phyloP scores from a whole-genome alignment of 2,797 vertebrate genomes.

The Podarcis lilfordi region DNA sequence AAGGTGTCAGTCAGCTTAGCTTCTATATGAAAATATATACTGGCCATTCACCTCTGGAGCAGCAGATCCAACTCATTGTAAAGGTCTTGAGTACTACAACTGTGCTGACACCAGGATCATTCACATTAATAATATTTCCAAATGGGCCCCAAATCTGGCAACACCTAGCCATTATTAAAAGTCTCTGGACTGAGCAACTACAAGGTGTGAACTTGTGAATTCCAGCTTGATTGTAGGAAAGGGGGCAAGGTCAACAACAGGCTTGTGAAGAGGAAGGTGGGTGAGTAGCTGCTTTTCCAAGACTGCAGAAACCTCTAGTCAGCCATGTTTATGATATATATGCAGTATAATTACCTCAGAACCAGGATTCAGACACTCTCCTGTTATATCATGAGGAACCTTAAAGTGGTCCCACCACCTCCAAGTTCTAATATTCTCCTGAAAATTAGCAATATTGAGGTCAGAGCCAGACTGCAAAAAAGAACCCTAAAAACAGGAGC shows the following conservation, averaged over 20 bases:
- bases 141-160: conserved; percentile 8
- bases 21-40: fast-evolving
- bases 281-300: not conserved
- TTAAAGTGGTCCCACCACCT: not conserved
- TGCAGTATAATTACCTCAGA: not conserved
- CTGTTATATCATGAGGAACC: not conserved
- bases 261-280: not conserved
- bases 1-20: not conserved
- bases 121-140: conserved; percentile 1
- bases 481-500: not conserved
- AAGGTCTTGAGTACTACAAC: not conserved
- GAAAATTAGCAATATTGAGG: not conserved
- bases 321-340: not conserved
- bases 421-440: not conserved
- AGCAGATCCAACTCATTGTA: not conserved
- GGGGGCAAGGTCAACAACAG: not conserved
- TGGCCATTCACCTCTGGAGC: not conserved
- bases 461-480: not conserved
- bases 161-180: conserved; percentile 29
- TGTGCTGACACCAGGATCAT: not conserved
- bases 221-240: conserved; percentile 14
- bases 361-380: not conserved
- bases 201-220: conserved; percentile 33
- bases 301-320: not conserved
- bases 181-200: not conserved